phyloP scores from a whole-genome alignment of 2,797 vertebrate genomes.

The Sebastes minor region DNA sequence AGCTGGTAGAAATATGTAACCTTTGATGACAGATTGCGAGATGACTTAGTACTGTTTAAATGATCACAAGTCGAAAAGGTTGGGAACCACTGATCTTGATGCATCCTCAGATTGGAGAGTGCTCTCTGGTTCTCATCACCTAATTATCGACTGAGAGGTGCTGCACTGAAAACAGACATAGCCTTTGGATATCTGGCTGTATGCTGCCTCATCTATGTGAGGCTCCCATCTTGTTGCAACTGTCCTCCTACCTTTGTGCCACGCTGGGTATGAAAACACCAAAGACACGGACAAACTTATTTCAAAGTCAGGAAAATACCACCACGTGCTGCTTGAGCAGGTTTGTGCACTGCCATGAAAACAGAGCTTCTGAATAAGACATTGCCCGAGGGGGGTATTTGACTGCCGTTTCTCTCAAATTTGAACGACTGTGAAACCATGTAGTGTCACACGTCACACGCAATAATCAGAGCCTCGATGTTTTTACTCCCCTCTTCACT shows the following conservation, averaged over 20 bases:
- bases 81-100: neutral
- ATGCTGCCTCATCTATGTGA: neutral
- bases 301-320: neutral
- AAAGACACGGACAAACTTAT: neutral
- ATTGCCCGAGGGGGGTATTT: neutral
- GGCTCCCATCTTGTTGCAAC: neutral
- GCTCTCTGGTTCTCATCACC: neutral
- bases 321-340: neutral
- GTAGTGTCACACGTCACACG: slow-evolving; percentile 19
- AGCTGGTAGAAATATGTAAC: neutral
- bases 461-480: neutral
- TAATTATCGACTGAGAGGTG: neutral
- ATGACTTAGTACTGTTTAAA: neutral
- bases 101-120: neutral
- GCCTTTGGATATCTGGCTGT: neutral
- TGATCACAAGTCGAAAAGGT: neutral
- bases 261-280: neutral
- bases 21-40: neutral
- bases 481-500: slow-evolving; percentile 20
- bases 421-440: slow-evolving; percentile 33
- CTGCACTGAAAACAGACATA: neutral
- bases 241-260: neutral
- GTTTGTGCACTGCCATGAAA: neutral
- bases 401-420: slow-evolving; percentile 29
- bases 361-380: slow-evolving; percentile 4